A percentile compares a stretch with the other conserved stretches of the same genome.
These are phyloP conservation scores for Drosophila lacicola DNA, from an alignment of 2,888 invertebrate species.

Conservation along the genomic window DNA sequence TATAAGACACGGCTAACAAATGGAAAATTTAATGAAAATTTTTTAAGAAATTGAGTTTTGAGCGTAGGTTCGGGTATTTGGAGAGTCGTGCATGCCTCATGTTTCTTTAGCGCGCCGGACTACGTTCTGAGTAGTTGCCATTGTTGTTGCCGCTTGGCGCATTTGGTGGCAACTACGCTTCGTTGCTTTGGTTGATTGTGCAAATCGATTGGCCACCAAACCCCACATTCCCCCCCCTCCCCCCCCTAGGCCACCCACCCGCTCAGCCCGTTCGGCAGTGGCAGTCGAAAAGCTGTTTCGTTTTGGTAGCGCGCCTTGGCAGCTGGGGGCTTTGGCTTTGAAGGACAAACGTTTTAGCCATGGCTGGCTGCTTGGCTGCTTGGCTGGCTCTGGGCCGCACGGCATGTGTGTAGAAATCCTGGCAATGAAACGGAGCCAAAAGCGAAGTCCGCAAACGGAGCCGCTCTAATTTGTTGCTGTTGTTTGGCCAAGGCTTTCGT, in stretches of 20 bases:
- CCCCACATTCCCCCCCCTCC: background rate
- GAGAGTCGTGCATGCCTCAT: constrained; percentile 17
- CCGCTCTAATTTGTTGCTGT: background rate
- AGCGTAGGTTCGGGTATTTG: constrained; percentile 15
- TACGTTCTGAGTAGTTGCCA: constrained; percentile 16
- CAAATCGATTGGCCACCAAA: constrained; percentile 38
- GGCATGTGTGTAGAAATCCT: constrained; percentile 47
- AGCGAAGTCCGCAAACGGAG: background rate
- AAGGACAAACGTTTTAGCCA: constrained; percentile 34
- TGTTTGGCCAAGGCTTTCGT: constrained; percentile 22
- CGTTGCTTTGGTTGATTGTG: constrained; percentile 51
- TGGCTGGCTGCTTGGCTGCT: constrained; percentile 17
- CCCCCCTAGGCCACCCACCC: background rate
- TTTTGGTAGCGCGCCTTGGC: constrained; percentile 2
- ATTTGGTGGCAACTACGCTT: constrained; percentile 49
- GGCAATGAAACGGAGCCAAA: constrained; percentile 47
- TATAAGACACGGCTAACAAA: too few relatives aligned
- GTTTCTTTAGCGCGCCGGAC: background rate
- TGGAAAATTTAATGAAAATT: too few relatives aligned
- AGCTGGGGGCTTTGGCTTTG: constrained; percentile 24
- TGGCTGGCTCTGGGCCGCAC: constrained; percentile 55
- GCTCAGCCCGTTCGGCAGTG: too few relatives aligned
- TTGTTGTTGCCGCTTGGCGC: constrained; percentile 3
- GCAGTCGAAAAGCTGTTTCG: constrained; percentile 41
- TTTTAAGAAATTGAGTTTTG: too few relatives aligned